phyloP scores from a whole-genome alignment of 2,797 vertebrate genomes.

The Protosalanx chinensis region DNA sequence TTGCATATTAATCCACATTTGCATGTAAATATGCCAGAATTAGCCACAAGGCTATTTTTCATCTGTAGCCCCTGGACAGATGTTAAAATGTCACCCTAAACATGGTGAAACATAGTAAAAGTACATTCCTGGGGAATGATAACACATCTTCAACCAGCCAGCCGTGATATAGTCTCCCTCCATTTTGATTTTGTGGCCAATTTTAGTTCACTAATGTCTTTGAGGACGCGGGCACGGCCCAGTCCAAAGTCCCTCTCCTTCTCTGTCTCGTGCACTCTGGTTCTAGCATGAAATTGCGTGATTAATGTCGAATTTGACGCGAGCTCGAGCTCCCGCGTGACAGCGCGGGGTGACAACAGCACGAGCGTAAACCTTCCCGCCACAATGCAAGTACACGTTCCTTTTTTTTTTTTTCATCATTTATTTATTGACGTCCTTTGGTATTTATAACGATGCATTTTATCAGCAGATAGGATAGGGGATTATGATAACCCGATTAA shows the following conservation, averaged over 20 bases:
- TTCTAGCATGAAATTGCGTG: slow-evolving; percentile 54
- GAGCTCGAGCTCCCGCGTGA: slow-evolving; percentile 58
- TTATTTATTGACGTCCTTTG: slow-evolving; percentile 39
- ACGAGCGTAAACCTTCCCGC: slow-evolving; percentile 20
- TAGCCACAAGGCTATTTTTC: too few species aligned
- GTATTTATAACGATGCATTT: slow-evolving; percentile 48
- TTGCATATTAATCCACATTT: too few species aligned
- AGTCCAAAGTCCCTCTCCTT: slow-evolving; percentile 39
- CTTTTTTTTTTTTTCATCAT: slow-evolving; percentile 33
- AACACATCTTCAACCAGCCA: neutral
- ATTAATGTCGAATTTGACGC: slow-evolving; percentile 66
- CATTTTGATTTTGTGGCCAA: neutral
- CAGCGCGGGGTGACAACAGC: slow-evolving; percentile 49
- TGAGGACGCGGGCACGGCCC: slow-evolving; percentile 17
- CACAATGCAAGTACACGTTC: slow-evolving; percentile 38
- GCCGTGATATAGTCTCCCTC: neutral
- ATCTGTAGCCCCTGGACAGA: too few species aligned
- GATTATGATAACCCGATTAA: slow-evolving; percentile 50
- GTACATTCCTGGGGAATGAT: neutral
- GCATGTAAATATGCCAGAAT: too few species aligned
- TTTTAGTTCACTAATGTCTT: slow-evolving; percentile 13
- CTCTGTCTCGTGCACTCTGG: slow-evolving; percentile 15
- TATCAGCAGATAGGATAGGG: slow-evolving; percentile 33
- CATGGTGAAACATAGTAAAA: too few species aligned
- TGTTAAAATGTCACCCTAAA: too few species aligned